Percentiles rank a stretch among this genome's conserved stretches.
Conservation (phyloP, 2,797 vertebrate species). For the Vespertilio murinus region DNA sequence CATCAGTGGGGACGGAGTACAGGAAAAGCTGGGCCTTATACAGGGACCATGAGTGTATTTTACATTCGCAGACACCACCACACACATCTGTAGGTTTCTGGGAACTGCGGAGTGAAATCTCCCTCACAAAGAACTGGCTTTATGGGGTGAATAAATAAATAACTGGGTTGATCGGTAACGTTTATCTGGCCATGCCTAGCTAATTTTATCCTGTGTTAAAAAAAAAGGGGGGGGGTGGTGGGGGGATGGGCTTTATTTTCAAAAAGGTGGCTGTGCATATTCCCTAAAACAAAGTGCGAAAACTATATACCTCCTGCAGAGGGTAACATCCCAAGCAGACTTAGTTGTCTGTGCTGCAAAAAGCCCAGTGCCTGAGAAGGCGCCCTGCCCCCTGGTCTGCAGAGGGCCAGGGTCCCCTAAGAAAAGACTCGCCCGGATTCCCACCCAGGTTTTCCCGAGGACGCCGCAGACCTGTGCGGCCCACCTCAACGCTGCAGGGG, state of each 20-base stretch:
- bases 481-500: neutral
- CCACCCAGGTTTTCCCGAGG: neutral
- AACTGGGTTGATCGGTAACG: no score
- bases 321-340: neutral
- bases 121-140: neutral
- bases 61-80: neutral
- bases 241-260: neutral
- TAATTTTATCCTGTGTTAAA: neutral
- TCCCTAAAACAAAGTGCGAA: neutral
- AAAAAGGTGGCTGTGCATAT: neutral
- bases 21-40: neutral
- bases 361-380: neutral
- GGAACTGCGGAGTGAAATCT: neutral
- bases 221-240: no score
- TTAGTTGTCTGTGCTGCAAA: neutral
- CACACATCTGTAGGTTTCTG: neutral
- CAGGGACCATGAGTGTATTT: neutral
- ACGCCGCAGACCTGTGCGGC: neutral
- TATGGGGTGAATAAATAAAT: no score
- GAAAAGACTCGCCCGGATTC: neutral
- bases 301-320: neutral
- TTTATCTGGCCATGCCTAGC: neutral
- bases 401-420: neutral
- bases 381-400: neutral
- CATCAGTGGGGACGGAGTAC: neutral